Percentiles rank a stretch among this genome's conserved stretches.
Evolutionary conservation across 2,113 vertebrate genomes (phyloP).

Genomic region (Saccopteryx leptura): DNA sequence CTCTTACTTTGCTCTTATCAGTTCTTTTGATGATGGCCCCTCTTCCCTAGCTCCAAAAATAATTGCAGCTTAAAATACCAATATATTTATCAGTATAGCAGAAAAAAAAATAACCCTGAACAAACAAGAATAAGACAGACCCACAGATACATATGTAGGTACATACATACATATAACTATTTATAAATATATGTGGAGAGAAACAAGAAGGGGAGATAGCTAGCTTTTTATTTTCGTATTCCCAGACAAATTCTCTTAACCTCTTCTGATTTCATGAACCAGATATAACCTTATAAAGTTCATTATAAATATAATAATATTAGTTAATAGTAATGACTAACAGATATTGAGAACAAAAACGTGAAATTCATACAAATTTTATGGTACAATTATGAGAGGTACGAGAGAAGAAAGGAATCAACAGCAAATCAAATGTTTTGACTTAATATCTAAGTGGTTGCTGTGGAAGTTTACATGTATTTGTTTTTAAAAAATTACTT

Average conservation of each 20-base stretch:
- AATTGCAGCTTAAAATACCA: not conserved
- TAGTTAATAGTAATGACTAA: not conserved
- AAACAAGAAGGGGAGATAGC: not conserved
- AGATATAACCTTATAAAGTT: not conserved
- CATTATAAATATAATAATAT: not conserved
- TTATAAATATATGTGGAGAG: not conserved
- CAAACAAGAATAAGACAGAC: not conserved
- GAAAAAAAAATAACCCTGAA: not conserved
- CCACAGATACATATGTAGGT: not conserved
- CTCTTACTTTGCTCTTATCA: not conserved
- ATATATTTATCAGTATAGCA: not conserved
- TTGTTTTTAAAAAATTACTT: not conserved
- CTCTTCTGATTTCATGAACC: not conserved
- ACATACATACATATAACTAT: not conserved
- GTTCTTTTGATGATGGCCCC: not conserved
- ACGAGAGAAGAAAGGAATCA: not conserved
- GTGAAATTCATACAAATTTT: not conserved
- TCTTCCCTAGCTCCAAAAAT: constrained; percentile 36
- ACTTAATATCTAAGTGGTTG: not conserved
- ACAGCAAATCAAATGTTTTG: not conserved
- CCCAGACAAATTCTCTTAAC: not conserved
- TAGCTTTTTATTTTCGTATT: constrained; percentile 21
- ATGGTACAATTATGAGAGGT: not conserved
- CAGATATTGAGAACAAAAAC: not conserved
- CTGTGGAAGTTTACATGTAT: not conserved